phyloP scores from a whole-genome alignment of 2,797 vertebrate genomes.

The Pteropus rufus region DNA sequence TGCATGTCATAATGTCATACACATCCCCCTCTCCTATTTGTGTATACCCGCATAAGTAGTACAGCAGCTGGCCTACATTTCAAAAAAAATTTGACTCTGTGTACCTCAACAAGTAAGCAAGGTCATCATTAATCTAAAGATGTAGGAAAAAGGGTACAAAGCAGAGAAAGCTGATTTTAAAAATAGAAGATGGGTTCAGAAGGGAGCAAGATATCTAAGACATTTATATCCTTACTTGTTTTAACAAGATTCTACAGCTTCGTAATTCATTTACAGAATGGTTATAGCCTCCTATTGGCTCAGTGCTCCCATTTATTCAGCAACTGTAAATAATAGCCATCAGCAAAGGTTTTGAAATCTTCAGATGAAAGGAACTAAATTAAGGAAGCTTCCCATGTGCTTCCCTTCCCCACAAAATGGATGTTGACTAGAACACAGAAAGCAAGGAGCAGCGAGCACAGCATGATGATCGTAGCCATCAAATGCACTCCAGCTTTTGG shows the following conservation, averaged over 20 bases:
- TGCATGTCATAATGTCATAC: neutral
- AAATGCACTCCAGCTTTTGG: neutral
- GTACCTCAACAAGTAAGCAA: neutral
- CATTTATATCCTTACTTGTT: slow-evolving; percentile 6
- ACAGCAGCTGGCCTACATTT: neutral
- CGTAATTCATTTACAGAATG: slow-evolving; percentile 37
- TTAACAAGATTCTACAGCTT: neutral
- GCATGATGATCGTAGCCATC: rapidly evolving
- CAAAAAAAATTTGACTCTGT: neutral
- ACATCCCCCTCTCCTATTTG: neutral
- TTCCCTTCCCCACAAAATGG: neutral
- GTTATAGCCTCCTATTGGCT: slow-evolving; percentile 48
- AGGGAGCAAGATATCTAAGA: neutral
- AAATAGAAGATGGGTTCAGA: neutral
- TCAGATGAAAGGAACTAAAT: slow-evolving; percentile 65
- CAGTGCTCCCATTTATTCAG: slow-evolving; percentile 31
- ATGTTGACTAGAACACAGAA: neutral
- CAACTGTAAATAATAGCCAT: slow-evolving; percentile 55
- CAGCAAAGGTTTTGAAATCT: slow-evolving; percentile 67
- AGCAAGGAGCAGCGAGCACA: neutral
- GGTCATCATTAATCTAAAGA: neutral
- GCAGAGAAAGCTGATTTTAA: neutral
- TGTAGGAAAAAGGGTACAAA: neutral
- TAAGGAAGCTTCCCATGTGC: slow-evolving; percentile 34
- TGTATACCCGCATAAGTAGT: neutral